Evolutionary conservation across 2,113 vertebrate species (phyloP).

Genomic region (Hippotragus niger): DNA sequence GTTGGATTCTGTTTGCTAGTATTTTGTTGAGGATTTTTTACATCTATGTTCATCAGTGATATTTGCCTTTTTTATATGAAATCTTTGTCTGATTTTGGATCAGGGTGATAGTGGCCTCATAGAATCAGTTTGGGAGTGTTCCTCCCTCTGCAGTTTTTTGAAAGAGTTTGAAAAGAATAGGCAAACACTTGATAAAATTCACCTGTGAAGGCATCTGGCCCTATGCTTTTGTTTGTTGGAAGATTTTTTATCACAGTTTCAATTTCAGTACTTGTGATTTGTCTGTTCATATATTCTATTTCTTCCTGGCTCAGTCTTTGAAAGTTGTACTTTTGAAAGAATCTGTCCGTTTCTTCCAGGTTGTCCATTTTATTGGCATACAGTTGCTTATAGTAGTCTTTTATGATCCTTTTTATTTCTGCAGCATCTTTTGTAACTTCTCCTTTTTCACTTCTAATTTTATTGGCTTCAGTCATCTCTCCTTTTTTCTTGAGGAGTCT

Average conservation of each 20-base stretch:
- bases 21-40: neutral
- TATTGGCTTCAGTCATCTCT: neutral
- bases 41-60: neutral
- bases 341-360: neutral
- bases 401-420: neutral
- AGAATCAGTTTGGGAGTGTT: neutral
- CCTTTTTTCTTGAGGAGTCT: neutral
- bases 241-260: neutral
- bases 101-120: neutral
- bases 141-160: neutral
- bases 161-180: neutral
- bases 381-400: neutral
- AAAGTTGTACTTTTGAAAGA: neutral
- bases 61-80: neutral
- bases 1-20: neutral
- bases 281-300: neutral
- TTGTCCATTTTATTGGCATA: neutral
- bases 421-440: neutral
- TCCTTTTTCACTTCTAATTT: neutral
- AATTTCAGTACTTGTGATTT: neutral
- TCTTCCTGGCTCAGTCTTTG: neutral
- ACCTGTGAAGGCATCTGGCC: neutral
- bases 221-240: neutral
- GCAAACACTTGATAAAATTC: neutral
- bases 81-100: neutral